A percentile compares a stretch with the other conserved stretches of the same genome.
Conservation (phyloP, 2,888 invertebrate genomes). For the Synergus japonicus region DNA sequence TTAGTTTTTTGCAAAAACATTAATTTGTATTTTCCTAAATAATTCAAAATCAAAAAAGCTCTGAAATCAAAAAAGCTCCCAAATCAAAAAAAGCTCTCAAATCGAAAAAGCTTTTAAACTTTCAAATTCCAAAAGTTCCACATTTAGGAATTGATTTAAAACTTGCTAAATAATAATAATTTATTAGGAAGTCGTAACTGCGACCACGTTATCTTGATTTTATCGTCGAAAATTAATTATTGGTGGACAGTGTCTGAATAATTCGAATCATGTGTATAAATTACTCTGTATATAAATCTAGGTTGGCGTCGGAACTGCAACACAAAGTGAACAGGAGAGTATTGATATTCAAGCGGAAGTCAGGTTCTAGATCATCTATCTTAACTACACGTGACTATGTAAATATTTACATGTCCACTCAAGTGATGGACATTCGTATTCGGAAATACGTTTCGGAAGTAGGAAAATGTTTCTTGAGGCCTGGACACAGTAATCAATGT, state of each 20-base stretch:
- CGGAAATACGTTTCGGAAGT: conserved; percentile 1
- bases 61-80: no score
- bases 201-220: no score
- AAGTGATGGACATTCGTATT: neutral
- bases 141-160: no score
- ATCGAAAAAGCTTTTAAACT: no score
- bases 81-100: no score
- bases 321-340: neutral
- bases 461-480: neutral
- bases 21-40: no score
- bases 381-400: conserved; percentile 11
- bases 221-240: no score
- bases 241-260: neutral
- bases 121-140: no score
- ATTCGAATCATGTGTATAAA: neutral
- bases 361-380: conserved; percentile 1
- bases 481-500: neutral
- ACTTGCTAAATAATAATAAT: no score
- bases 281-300: neutral
- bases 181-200: no score
- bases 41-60: no score
- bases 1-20: no score
- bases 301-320: neutral
- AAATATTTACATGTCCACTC: conserved; percentile 23
- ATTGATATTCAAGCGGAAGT: conserved; percentile 31